Percentiles rank a stretch among this genome's conserved stretches.
Conservation (phyloP, 1,140 invertebrate species). For the Panagrolaimus sp. region DNA sequence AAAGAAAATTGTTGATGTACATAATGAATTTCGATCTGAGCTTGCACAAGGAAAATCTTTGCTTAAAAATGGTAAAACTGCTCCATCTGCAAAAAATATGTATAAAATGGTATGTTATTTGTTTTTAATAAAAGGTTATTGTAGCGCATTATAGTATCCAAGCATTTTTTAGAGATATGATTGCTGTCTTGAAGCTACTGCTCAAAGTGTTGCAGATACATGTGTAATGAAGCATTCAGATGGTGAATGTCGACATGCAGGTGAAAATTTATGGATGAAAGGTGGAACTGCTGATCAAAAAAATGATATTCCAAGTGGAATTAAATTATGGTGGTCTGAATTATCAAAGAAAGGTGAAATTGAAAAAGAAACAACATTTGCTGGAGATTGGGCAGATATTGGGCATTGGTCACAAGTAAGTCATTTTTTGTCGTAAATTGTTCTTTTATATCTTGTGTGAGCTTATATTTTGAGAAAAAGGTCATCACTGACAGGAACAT, state of each 20-base stretch:
- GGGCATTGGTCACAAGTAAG: neutral
- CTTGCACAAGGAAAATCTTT: neutral
- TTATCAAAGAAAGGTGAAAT: neutral
- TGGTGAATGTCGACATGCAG: neutral
- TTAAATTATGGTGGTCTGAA: neutral
- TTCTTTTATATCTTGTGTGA: too few relatives aligned
- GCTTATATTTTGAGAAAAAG: too few relatives aligned
- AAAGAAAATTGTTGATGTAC: neutral
- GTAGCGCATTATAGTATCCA: too few relatives aligned
- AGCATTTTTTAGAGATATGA: neutral
- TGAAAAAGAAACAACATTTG: neutral
- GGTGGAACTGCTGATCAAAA: neutral
- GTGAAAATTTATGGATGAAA: neutral
- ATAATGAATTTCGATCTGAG: neutral
- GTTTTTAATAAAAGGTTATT: too few relatives aligned
- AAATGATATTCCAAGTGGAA: neutral
- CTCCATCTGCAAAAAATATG: conserved; percentile 2
- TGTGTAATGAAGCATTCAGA: neutral
- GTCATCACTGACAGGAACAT: too few relatives aligned
- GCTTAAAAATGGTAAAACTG: neutral
- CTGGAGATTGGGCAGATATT: neutral
- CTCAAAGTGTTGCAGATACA: neutral
- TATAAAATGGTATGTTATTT: neutral
- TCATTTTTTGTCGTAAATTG: neutral
- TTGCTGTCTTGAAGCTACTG: neutral